Conservation (phyloP, 2,113 vertebrate genomes). For the Genyomyrus donnyi region DNA sequence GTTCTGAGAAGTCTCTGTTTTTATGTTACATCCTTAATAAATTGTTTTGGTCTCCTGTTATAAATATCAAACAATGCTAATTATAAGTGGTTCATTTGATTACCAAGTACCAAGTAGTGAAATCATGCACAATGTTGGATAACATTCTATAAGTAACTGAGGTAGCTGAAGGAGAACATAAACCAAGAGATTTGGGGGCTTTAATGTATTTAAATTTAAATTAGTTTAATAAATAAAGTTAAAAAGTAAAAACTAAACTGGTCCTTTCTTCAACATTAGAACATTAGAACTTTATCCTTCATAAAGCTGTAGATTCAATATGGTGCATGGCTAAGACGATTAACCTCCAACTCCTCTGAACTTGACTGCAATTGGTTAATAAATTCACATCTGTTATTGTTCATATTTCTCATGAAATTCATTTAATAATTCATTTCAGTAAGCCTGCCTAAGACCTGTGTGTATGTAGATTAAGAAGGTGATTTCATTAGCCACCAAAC, state of each 20-base stretch:
- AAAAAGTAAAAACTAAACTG: background rate
- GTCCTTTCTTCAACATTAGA: background rate
- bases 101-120: background rate
- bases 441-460: background rate
- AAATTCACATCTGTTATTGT: background rate
- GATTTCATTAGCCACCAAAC: background rate
- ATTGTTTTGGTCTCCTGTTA: background rate
- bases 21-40: background rate
- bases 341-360: background rate
- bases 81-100: background rate
- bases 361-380: background rate
- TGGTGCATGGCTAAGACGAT: background rate
- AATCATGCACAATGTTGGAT: background rate
- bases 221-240: background rate
- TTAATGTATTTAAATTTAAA: background rate
- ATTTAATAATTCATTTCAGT: background rate
- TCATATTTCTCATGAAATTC: background rate
- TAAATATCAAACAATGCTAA: background rate
- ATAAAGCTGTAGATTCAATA: background rate
- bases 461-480: background rate
- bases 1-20: background rate
- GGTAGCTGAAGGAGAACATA: background rate
- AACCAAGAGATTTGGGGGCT: background rate
- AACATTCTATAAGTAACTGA: background rate
- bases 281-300: background rate